Conservation (phyloP, 2,113 vertebrate species). For the Camelus dromedarius region DNA sequence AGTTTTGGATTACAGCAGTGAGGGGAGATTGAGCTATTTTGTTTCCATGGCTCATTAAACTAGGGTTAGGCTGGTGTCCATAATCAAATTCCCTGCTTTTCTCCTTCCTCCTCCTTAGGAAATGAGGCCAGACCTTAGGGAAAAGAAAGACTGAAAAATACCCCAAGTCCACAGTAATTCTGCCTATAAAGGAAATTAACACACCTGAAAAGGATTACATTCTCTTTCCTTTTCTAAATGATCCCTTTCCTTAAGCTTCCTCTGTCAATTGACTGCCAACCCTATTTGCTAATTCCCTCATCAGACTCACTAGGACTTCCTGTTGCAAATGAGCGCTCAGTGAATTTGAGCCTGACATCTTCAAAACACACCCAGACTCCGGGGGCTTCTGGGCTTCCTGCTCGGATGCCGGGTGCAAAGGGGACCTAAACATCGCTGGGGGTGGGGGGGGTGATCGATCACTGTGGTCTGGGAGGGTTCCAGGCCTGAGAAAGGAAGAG, state of each 20-base stretch:
- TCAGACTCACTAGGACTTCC: conserved; percentile 43
- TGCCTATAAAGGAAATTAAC: conserved; percentile 50
- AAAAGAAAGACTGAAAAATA: conserved; percentile 29
- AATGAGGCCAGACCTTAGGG: conserved; percentile 46
- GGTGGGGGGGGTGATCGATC: background rate
- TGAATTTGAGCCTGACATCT: conserved; percentile 20
- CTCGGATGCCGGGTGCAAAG: background rate
- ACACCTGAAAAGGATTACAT: conserved; percentile 68
- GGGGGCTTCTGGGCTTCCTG: background rate
- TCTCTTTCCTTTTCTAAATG: conserved; percentile 64
- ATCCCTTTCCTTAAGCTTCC: conserved; percentile 20
- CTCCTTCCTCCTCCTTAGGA: conserved; percentile 9
- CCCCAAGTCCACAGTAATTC: background rate
- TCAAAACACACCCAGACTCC: background rate
- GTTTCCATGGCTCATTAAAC: conserved; percentile 73
- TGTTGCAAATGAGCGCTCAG: conserved; percentile 32
- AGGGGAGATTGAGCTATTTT: conserved; percentile 65
- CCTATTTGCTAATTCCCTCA: conserved; percentile 57
- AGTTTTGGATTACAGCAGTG: conserved; percentile 61
- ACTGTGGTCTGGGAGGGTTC: background rate
- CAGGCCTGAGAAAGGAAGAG: background rate
- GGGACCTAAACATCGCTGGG: background rate
- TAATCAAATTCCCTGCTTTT: conserved; percentile 71
- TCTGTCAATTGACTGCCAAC: conserved; percentile 18
- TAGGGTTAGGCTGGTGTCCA: conserved; percentile 47